Conservation (phyloP, 2,113 vertebrate genomes). For the Tinamus guttatus region DNA sequence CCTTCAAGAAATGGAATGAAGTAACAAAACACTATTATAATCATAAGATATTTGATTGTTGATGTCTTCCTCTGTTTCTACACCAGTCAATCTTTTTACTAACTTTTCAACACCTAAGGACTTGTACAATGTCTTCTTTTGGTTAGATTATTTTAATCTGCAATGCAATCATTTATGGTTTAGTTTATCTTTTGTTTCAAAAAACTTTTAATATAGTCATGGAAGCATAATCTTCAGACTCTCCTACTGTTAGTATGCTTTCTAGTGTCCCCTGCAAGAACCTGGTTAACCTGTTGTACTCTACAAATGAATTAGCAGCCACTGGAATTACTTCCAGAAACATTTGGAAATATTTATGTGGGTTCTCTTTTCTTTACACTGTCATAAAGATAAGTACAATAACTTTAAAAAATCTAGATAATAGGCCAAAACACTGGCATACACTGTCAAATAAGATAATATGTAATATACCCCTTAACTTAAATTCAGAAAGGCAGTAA, state of each 20-base stretch:
- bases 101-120: slow-evolving; percentile 31
- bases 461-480: not conserved
- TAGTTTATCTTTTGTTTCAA: slow-evolving; percentile 61
- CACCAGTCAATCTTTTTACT: slow-evolving; percentile 20
- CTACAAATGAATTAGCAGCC: not conserved
- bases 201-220: slow-evolving; percentile 32
- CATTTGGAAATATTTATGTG: not conserved
- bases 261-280: not conserved
- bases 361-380: not conserved
- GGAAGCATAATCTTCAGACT: slow-evolving; percentile 26
- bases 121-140: slow-evolving; percentile 43
- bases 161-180: slow-evolving; percentile 44
- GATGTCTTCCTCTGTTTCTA: slow-evolving; percentile 38
- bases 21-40: slow-evolving; percentile 42
- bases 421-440: not conserved
- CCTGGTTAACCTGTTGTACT: not conserved
- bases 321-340: not conserved
- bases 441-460: not conserved
- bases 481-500: not conserved
- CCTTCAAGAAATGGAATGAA: slow-evolving; percentile 45
- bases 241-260: slow-evolving; percentile 1
- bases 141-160: slow-evolving; percentile 51
- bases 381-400: not conserved
- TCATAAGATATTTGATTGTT: slow-evolving; percentile 52
- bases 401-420: not conserved